These are phyloP conservation scores for rat (Rattus norvegicus) DNA, from an alignment of 2,113 vertebrate species.

Conservation along the genomic window GRCr8 NC_086019.1:83989001-83989500, in stretches of 20 bases:
- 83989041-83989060: not conserved
- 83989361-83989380: not conserved
- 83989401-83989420: not conserved
- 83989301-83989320: not conserved
- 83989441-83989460: not conserved
- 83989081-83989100: not conserved
- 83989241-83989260: not conserved
- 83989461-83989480: not conserved
- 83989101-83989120: not conserved
- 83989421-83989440: not conserved
- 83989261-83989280: not conserved
- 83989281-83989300: not conserved
- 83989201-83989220: not conserved
- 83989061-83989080: not conserved
- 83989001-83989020: not conserved
- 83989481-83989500: not conserved
- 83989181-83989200: not conserved
- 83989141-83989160: not conserved
- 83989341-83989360: not conserved
- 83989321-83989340: not conserved
- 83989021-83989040: not conserved
- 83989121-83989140: not conserved
- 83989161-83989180: not conserved
- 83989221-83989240: fast-evolving
- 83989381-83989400: not conserved